Evolutionary conservation across 2,113 vertebrate genomes (phyloP), one percentile per base, ranked within the genome.

Genomic region (Crotalus helleri): DNA sequence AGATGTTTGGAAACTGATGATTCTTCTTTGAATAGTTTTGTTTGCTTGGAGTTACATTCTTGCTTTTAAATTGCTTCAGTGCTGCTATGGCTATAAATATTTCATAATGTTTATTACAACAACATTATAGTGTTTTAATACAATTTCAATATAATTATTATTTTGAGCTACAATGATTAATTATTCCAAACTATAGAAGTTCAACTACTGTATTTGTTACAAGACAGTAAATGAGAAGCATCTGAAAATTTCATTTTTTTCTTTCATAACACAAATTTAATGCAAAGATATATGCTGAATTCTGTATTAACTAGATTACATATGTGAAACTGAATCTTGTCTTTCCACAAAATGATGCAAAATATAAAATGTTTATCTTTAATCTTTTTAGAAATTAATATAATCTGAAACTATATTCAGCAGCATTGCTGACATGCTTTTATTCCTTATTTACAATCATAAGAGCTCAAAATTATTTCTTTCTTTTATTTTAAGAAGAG

Each of bases 41-140:
- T 87, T 91, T 93, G 64, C 39, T 94, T 88, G 94, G 94, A 89
- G 69, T 91, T 95, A 89, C 59, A 90, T 21, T 93, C 93, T 94
- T 97, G 92, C 88, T 95, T 98, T 98, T 97, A 96, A 98, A 96
- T 95, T 95, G 96, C 96, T 97, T 98, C 95, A 96, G 92, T 15
- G 81, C 94, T 94, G 44, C 97, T 97, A 97, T 95, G 44, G 97
- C 96, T 97, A 97, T 61, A 96, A 96, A 64, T 29, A 64, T 96
- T 97, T 90, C 74, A 94, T 23, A 81, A 81, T 81, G 33, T 39
- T 74, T 17, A 64, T 96, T 93, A 95, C 3, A 95, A 74, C 87
- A 88, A 92, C 87, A 94, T 24, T 90, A 81, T 89, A 46, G 21
- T n/a, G 1, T 0, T 89, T 91, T 94, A 29, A 91, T 59, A 0